These are phyloP conservation scores for Synanceia verrucosa DNA, from an alignment of 2,797 vertebrate genomes.

Conservation along the genomic window DNA sequence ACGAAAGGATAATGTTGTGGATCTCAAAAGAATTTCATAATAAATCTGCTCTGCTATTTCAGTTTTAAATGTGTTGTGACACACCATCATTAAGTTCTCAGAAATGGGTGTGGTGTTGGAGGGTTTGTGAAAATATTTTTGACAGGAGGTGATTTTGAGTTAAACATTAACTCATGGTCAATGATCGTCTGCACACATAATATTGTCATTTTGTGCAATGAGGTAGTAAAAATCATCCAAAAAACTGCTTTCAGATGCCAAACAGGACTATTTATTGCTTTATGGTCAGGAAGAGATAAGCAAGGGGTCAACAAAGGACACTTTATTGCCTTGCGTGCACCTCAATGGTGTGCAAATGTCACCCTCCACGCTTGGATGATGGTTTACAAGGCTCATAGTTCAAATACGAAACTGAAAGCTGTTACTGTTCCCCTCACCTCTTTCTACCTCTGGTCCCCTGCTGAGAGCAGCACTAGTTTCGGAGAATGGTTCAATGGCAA, in stretches of 20 bases:
- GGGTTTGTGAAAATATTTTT: not conserved
- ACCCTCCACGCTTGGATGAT: conserved; percentile 24
- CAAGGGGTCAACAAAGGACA: conserved; percentile 37
- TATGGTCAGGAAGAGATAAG: conserved; percentile 20
- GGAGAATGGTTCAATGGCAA: conserved; percentile 57
- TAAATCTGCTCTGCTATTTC: conserved; percentile 14
- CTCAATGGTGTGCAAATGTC: conserved; percentile 42
- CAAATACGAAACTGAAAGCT: conserved; percentile 59
- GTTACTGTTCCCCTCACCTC: conserved; percentile 53
- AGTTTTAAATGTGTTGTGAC: conserved; percentile 24
- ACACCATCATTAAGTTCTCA: not conserved
- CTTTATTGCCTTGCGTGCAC: conserved; percentile 11
- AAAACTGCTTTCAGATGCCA: conserved; percentile 3
- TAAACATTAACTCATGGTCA: conserved; percentile 22
- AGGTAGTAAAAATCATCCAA: conserved; percentile 2
- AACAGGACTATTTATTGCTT: conserved; percentile 24
- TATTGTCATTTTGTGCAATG: conserved; percentile 13
- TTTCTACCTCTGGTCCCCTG: conserved; percentile 46
- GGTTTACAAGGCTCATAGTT: conserved; percentile 56
- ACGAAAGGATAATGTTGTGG: conserved; percentile 17
- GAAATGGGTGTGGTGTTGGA: not conserved
- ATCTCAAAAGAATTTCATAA: conserved; percentile 5
- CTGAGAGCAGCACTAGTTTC: conserved; percentile 50
- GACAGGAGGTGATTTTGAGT: not conserved
- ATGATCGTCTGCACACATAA: conserved; percentile 29